Evolutionary conservation across 2,888 invertebrate genomes (phyloP).

Genomic region (Leptinotarsa peninsularis): DNA sequence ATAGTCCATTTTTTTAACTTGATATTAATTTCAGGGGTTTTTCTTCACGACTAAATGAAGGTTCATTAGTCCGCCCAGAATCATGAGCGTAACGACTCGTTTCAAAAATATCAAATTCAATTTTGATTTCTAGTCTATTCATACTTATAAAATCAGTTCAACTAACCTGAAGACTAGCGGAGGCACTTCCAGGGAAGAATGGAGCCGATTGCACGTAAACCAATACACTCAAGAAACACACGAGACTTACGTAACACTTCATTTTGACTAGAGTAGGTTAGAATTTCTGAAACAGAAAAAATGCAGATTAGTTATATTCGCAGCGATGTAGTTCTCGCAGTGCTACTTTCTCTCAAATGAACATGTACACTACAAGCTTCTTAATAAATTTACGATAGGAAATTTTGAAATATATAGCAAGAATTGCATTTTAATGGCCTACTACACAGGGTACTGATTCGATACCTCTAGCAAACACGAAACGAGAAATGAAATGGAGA

Average conservation of each 20-base stretch:
- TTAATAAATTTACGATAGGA: constrained; percentile 16
- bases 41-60: no score
- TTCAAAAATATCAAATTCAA: neutral
- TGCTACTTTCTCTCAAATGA: constrained; percentile 30
- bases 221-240: constrained; percentile 64
- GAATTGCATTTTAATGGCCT: constrained; percentile 13
- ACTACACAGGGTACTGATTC: neutral
- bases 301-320: constrained; percentile 29
- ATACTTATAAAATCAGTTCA: constrained; percentile 8
- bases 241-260: constrained; percentile 65
- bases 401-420: constrained; percentile 25
- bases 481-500: neutral
- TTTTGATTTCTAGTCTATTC: neutral
- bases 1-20: no score
- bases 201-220: constrained; percentile 63
- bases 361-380: constrained; percentile 13
- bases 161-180: constrained; percentile 61
- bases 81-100: no score
- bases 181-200: constrained; percentile 50
- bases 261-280: constrained; percentile 66
- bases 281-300: constrained; percentile 63
- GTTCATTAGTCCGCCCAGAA: no score
- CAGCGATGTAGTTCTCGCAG: constrained; percentile 22
- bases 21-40: no score
- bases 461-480: neutral